These are phyloP conservation scores for Microcebus murinus DNA, from an alignment of 2,113 vertebrate genomes.

Conservation along the genomic window DNA sequence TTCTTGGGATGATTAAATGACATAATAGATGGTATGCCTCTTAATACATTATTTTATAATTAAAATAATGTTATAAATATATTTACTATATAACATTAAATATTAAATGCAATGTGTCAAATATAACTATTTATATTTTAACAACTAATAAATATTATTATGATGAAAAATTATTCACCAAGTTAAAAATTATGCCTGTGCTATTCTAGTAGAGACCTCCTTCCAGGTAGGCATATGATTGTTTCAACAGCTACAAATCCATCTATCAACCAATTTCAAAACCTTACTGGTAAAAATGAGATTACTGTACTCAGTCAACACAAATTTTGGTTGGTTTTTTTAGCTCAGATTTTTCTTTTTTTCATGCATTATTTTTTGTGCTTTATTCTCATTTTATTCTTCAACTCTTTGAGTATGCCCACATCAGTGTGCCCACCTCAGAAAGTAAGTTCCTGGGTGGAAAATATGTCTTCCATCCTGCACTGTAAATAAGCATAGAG, in stretches of 20 bases:
- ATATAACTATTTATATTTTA: slow-evolving; percentile 3
- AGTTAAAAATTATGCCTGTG: background rate
- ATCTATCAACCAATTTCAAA: background rate
- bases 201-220: background rate
- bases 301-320: background rate
- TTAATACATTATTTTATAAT: background rate
- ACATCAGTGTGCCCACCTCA: background rate
- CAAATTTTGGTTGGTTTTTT: background rate
- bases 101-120: background rate
- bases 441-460: background rate
- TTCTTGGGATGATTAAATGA: background rate
- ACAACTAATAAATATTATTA: background rate
- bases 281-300: background rate
- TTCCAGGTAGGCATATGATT: background rate
- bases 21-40: background rate
- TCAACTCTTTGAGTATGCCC: background rate
- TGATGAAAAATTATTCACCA: background rate
- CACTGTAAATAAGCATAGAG: background rate
- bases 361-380: background rate
- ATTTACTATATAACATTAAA: background rate
- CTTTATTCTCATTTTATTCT: background rate
- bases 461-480: background rate
- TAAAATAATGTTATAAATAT: slow-evolving; percentile 1
- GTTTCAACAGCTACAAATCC: background rate
- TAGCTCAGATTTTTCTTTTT: background rate